Evolutionary conservation across 2,113 vertebrate genomes (phyloP).

Genomic region (Callionymus lyra): DNA sequence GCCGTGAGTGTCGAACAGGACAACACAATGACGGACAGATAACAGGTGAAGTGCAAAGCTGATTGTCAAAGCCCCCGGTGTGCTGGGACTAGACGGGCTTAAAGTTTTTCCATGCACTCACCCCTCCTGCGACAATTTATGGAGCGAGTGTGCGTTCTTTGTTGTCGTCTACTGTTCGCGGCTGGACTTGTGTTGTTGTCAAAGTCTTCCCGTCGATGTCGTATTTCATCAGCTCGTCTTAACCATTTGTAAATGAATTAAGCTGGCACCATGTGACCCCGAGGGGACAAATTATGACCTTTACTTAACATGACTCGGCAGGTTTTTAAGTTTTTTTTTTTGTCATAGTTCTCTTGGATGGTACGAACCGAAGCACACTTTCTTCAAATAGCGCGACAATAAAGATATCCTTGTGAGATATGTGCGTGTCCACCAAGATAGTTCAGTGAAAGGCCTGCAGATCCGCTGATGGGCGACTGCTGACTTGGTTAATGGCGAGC

Average conservation of each 20-base stretch:
- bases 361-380: constrained; percentile 13
- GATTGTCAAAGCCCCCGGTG: constrained; percentile 28
- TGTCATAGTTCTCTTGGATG: constrained; percentile 16
- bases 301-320: too few species aligned
- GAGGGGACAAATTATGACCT: too few species aligned
- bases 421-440: constrained; percentile 55
- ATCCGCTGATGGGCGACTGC: constrained; percentile 50
- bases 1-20: constrained; percentile 7
- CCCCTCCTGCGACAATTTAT: constrained; percentile 8
- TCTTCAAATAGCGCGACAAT: constrained; percentile 35
- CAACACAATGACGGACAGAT: constrained; percentile 50
- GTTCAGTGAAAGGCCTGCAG: constrained; percentile 46
- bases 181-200: too few species aligned
- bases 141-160: too few species aligned
- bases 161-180: constrained; percentile 1
- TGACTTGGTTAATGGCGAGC: constrained; percentile 53
- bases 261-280: too few species aligned
- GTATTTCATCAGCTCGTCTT: too few species aligned
- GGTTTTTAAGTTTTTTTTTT: constrained; percentile 15
- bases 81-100: constrained; percentile 39
- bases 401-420: constrained; percentile 8
- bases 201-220: too few species aligned
- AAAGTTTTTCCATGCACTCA: constrained; percentile 45
- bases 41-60: constrained; percentile 54
- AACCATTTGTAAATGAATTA: too few species aligned